Evolutionary conservation across 2,797 vertebrate genomes (phyloP), one percentile per base, ranked within the genome.

Genomic region (Serranus cabrilla): DNA sequence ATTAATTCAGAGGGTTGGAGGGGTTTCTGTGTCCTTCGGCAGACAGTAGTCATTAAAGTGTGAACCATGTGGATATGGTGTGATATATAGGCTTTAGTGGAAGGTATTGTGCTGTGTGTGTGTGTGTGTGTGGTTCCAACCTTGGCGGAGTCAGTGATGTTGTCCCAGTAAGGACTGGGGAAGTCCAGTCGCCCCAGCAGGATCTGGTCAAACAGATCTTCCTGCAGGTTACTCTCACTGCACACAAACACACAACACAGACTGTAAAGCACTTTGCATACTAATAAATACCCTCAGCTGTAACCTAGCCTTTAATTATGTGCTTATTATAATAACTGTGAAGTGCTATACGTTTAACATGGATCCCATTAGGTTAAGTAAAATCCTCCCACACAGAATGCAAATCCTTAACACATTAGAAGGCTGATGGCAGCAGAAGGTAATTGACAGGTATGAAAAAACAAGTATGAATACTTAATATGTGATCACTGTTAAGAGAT

Each of bases 191-290:
- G 96, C 14, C 98, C 98, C 45, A 94, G 89, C 37, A 99, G 94
- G 87, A 99, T 99, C 94, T 99, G 98, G 84, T 99, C 97, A 73
- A 99, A 99, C 86, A 99, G 95, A 78, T 98, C 98, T 90, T 99
- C 98, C 81, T 99, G 98, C 47, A 95, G 94, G 83, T 98, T 97
- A 87, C 95, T 97, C 84, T 99, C 98, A 93, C 98, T 99, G 66
- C 11, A 79, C 1, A 58, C 7, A 64, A n/a, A 46, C 20, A 71
- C 12, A 59, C 12, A 56, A 34, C 7, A 34, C 34, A 34, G 43
- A 7, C 7, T 18, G 43, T 18, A 17, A 9, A 25, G 25, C 18
- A 67, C 37, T 34, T 23, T 67, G 25, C 27, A 40, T 34, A 2
- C 62, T 18, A 20, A 43, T 13, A 27, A 46, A 10, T 4, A 46